Conservation (phyloP, 1,140 invertebrate genomes). For the Hylyphantes graminicola region DNA sequence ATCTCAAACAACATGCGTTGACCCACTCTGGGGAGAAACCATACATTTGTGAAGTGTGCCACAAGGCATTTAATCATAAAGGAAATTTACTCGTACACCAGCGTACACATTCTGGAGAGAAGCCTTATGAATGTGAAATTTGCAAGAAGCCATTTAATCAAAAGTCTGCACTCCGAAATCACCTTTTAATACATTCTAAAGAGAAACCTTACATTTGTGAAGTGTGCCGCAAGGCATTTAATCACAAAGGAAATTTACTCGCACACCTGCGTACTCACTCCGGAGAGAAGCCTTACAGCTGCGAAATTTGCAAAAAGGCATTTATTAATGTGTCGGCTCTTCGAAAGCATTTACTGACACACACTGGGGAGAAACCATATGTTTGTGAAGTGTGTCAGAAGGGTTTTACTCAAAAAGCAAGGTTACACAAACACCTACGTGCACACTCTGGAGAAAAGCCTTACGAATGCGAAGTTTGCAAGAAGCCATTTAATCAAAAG, state of each 20-base stretch:
- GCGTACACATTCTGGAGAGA: slow-evolving; percentile 61
- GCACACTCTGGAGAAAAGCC: neutral
- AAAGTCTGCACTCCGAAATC: slow-evolving; percentile 30
- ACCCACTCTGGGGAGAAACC: too few relatives aligned
- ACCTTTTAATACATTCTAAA: slow-evolving; percentile 13
- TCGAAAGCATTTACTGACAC: neutral
- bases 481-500: neutral
- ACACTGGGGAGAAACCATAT: neutral
- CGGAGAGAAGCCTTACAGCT: neutral
- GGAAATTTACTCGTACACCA: slow-evolving; percentile 70
- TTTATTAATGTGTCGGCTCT: neutral
- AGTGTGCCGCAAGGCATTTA: neutral
- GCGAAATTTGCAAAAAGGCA: neutral
- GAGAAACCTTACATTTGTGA: neutral
- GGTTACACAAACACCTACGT: neutral
- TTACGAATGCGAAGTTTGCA: neutral
- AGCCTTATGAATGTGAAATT: slow-evolving; percentile 63
- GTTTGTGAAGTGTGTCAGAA: neutral
- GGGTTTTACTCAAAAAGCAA: neutral
- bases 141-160: slow-evolving; percentile 63
- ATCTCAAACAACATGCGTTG: too few relatives aligned
- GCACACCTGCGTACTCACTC: neutral
- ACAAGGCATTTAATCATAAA: slow-evolving; percentile 73
- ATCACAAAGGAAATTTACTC: neutral
- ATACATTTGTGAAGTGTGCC: too few relatives aligned